Evolutionary conservation across 2,113 vertebrate species (phyloP).

Genomic region (Myodes glareolus): DNA sequence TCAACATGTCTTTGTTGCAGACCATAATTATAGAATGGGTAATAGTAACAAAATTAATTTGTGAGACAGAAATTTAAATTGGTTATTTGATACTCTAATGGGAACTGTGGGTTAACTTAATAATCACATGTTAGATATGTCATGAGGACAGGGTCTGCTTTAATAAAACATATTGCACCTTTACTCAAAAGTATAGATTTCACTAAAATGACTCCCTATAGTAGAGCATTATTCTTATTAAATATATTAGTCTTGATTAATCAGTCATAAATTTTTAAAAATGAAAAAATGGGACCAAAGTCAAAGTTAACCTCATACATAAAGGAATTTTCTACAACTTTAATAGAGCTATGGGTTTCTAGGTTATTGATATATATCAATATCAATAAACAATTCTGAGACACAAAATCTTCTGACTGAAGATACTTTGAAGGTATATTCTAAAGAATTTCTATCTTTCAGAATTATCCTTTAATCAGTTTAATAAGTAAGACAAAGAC

Average conservation of each 20-base stretch:
- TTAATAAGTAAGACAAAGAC: too few relatives aligned
- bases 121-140: neutral
- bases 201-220: neutral
- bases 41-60: neutral
- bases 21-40: neutral
- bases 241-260: slow-evolving; percentile 6
- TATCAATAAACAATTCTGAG: slow-evolving; percentile 55
- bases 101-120: neutral
- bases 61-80: neutral
- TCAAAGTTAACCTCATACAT: slow-evolving; percentile 48
- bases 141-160: neutral
- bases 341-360: slow-evolving; percentile 31
- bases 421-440: neutral
- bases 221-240: slow-evolving; percentile 19
- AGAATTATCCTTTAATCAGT: too few relatives aligned
- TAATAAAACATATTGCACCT: neutral
- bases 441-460: neutral
- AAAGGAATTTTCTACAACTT: slow-evolving; percentile 33
- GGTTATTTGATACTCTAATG: neutral
- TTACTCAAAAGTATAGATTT: slow-evolving; percentile 48
- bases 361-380: slow-evolving; percentile 32
- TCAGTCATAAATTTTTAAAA: slow-evolving; percentile 37
- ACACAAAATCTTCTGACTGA: slow-evolving; percentile 20
- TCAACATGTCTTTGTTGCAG: neutral
- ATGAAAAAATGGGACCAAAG: neutral